Conservation (phyloP, 2,888 invertebrate species). For the Liopterus haemorrhoidalis region DNA sequence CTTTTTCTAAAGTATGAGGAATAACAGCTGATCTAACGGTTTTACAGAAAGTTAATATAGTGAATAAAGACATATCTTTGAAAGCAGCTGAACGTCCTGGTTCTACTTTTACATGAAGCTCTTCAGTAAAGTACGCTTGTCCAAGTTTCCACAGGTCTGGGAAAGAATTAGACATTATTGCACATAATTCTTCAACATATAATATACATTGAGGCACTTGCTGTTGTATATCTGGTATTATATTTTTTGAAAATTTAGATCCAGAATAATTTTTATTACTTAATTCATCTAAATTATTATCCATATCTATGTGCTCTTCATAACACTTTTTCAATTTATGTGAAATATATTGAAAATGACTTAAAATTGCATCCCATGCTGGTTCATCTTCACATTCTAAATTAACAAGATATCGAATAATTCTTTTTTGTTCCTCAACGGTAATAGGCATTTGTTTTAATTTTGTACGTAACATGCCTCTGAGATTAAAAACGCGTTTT, state of each 20-base stretch:
- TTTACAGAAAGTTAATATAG: constrained; percentile 65
- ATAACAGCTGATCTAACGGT: constrained; percentile 69
- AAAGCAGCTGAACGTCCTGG: constrained; percentile 68
- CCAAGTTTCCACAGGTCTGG: constrained; percentile 95
- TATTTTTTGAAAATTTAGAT: constrained; percentile 41
- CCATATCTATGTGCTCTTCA: constrained; percentile 55
- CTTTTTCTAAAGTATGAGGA: constrained; percentile 54
- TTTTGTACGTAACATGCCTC: constrained; percentile 72
- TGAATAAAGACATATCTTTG: constrained; percentile 61
- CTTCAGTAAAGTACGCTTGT: constrained; percentile 87
- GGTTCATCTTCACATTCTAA: constrained; percentile 80
- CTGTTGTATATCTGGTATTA: constrained; percentile 39
- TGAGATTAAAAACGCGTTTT: constrained; percentile 72
- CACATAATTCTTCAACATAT: constrained; percentile 75
- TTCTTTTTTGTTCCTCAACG: constrained; percentile 90
- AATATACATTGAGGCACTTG: constrained; percentile 61
- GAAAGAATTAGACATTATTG: constrained; percentile 67
- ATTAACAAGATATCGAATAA: constrained; percentile 78
- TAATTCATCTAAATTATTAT: constrained; percentile 39
- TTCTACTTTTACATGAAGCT: constrained; percentile 69
- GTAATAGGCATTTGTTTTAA: constrained; percentile 86
- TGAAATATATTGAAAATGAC: constrained; percentile 74
- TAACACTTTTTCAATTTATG: constrained; percentile 59
- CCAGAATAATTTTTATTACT: constrained; percentile 37
- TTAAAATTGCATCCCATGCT: constrained; percentile 90